Base-by-base conservation (phyloP, 1,140 invertebrate genomes). In the Calliopsis andreniformis region DNA sequence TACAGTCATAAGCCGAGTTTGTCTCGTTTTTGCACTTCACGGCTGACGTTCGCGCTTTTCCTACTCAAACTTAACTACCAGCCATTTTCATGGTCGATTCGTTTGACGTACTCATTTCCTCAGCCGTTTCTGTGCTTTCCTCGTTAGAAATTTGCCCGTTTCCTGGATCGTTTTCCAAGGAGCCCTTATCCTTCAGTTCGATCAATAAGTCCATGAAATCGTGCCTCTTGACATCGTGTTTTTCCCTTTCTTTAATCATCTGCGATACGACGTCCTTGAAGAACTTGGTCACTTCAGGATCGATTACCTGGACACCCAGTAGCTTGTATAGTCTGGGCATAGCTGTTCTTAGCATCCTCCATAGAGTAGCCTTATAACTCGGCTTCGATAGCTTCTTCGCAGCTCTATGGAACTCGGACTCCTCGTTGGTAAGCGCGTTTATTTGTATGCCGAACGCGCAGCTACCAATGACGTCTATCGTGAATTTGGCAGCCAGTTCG, bases 121-220 rank as follows among this genome's bases (percentile, higher is more conserved):
- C 87, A 0, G 82, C 64, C 6, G 70, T 76, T 23, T 87, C 73
- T 10, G 20, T 82, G 56, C 76, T 85, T 56, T 88, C 89, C 68
- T 63, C 63, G 61, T 66, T 85, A 42, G 28, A 35, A 42, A 67
- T 14, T 76, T 75, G 42, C 51, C 61, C 32, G 30, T 18, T 53
- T 28, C 70, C 61, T 18, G 14, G 1, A 7, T 92, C 93, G 78
- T 75, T 92, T 23, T 88, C 92, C 72, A 92, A 89, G 78, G 84
- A 92, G 39, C 88, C 93, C 64, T 89, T 93, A 83, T 93, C 89
- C 84, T 93, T 93, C 53, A 95, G 80, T 25, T 95, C 92, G 14
- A 95, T 92, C 43, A 95, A 85, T 0, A 94, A 86, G 83, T 95
- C 93, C 84, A 95, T 90, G 75, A 94, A 94, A 83, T 95, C 94